Evolutionary conservation across 2,888 invertebrate species (phyloP).

Genomic region (Chloroclystis v-ata): DNA sequence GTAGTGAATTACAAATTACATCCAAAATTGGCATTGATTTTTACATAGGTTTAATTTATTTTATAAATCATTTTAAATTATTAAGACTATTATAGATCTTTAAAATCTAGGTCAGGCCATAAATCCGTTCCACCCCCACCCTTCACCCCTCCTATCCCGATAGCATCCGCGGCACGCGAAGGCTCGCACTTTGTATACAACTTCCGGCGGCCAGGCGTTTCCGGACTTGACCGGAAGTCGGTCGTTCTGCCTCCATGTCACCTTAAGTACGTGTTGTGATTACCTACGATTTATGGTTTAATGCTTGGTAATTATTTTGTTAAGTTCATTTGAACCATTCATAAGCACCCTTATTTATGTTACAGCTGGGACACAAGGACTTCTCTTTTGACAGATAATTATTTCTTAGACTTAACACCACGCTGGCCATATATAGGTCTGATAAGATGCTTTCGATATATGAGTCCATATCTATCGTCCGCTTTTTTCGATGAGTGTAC

Average conservation of each 20-base stretch:
- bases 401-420: no score
- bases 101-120: constrained; percentile 20
- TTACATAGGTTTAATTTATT: background rate
- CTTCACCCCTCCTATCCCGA: constrained; percentile 20
- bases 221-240: constrained; percentile 58
- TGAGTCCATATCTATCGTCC: no score
- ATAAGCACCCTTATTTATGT: background rate
- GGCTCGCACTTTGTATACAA: constrained; percentile 75
- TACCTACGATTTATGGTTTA: constrained; percentile 56
- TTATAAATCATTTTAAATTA: background rate
- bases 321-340: constrained; percentile 21
- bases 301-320: constrained; percentile 53
- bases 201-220: constrained; percentile 53
- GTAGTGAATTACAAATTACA: no score
- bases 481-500: no score
- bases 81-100: background rate
- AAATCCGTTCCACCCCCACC: constrained; percentile 22
- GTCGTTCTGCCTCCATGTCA: constrained; percentile 68
- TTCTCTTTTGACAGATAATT: no score
- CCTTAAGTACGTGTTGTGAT: constrained; percentile 71
- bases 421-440: no score
- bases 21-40: no score
- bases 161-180: constrained; percentile 57
- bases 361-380: no score
- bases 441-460: no score